phyloP scores from a whole-genome alignment of 2,888 invertebrate species.

The Bombyx huttoni region DNA sequence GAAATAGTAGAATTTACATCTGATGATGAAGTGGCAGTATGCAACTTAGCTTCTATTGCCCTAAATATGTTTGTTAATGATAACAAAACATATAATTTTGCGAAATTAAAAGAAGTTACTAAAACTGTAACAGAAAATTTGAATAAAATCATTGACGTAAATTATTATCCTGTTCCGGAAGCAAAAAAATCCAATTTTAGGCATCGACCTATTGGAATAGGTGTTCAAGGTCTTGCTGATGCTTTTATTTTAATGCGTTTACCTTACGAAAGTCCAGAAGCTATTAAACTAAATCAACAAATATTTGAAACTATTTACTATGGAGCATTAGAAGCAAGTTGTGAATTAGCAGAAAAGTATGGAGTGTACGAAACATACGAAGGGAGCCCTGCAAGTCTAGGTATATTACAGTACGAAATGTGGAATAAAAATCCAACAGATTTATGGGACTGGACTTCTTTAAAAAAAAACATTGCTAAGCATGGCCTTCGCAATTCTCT shows the following conservation, averaged over 20 bases:
- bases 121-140: constrained; percentile 92
- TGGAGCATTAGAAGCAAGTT: constrained; percentile 96
- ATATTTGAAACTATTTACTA: constrained; percentile 99
- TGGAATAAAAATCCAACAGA: constrained; percentile 91
- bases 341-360: constrained; percentile 87
- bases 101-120: constrained; percentile 87
- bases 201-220: constrained; percentile 91
- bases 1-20: constrained; percentile 97
- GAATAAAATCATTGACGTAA: constrained; percentile 97
- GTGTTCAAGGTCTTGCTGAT: constrained; percentile 98
- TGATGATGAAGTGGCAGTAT: constrained; percentile 95
- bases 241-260: constrained; percentile 93
- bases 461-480: constrained; percentile 88
- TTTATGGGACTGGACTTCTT: constrained; percentile 89
- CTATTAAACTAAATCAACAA: constrained; percentile 89
- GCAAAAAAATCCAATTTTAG: constrained; percentile 89
- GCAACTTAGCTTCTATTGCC: constrained; percentile 97
- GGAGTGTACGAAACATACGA: constrained; percentile 93
- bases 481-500: constrained; percentile 95
- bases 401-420: constrained; percentile 97
- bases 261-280: constrained; percentile 92
- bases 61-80: constrained; percentile 92
- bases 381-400: constrained; percentile 94
- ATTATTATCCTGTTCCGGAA: constrained; percentile 95
- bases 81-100: constrained; percentile 88